Conservation (phyloP, 1,140 invertebrate species). For the Tyrophagus putrescentiae region DNA sequence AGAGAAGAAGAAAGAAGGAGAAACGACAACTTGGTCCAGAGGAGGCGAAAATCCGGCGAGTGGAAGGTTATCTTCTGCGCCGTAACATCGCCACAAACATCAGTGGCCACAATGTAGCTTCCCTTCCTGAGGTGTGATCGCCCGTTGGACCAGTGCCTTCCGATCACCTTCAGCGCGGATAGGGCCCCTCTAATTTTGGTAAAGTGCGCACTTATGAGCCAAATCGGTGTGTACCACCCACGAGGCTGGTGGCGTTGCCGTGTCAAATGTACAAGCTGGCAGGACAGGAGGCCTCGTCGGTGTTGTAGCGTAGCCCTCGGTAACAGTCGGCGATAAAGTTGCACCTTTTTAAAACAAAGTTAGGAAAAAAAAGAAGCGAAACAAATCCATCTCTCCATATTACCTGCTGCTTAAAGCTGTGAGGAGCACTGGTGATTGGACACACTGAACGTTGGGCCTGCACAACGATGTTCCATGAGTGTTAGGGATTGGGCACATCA, state of each 20-base stretch:
- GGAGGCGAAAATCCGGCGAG: background rate
- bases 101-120: background rate
- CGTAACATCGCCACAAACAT: background rate
- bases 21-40: constrained; percentile 11
- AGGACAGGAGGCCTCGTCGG: constrained; percentile 63
- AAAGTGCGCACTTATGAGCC: background rate
- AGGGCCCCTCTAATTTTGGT: background rate
- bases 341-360: too few species aligned
- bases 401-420: constrained; percentile 65
- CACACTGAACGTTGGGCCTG: constrained; percentile 5
- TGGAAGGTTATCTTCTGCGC: background rate
- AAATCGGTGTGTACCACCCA: constrained; percentile 12
- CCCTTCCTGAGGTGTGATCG: background rate
- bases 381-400: too few species aligned
- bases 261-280: constrained; percentile 1
- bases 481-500: background rate
- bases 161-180: background rate
- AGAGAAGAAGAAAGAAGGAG: too few species aligned
- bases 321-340: constrained; percentile 78
- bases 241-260: background rate
- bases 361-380: too few species aligned
- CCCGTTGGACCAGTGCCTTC: background rate
- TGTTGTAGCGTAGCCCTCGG: too few species aligned
- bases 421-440: constrained; percentile 52
- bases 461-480: background rate